Evolutionary conservation across 2,797 vertebrate species (phyloP), one percentile per base, ranked within the genome.

Genomic region (Anguilla anguilla): DNA sequence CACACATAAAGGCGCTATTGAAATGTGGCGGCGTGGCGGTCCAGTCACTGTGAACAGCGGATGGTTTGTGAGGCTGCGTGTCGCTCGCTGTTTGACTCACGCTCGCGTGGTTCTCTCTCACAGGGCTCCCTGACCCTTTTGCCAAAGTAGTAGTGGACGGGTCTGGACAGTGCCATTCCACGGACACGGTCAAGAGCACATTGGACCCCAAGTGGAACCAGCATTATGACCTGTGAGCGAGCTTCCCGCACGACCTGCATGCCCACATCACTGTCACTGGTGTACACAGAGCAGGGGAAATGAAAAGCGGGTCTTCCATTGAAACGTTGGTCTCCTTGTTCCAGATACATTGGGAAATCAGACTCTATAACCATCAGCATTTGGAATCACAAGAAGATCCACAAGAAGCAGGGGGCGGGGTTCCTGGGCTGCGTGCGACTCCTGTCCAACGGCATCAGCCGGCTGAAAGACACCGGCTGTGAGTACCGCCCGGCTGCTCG

Each of bases 351-450:
- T 81, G 98, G 98, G 88, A 99, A 99, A 91, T 98, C 98, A 0
- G 98, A 99, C 93, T 99, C 98, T 7, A 98, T 99, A 95, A 99
- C 98, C 0, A 99, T 99, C 96, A 99, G 98, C 0, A 97, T 99
- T 84, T 99, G 98, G 98, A 99, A 99, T 93, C 98, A 99, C 95
- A 99, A 99, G 96, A 99, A 99, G 95, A 99, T 99, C 89, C 98
- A 99, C 94, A 99, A 99, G 96, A 99, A 99, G 92, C 98, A 99
- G 94, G 98, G 98, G 86, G 98, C 98, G 22, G 98, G 98, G 19
- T 99, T 99, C 96, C 96, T 99, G 92, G 98, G 98, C 91, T 99
- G 98, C 89, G 97, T 99, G 89, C 97, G 98, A 86, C 98, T 99
- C 93, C 97, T 99, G 89, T 99, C 98, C 91, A 99, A 98, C 0